phyloP scores from a whole-genome alignment of 2,888 invertebrate species.

The Leptopilina syphax region DNA sequence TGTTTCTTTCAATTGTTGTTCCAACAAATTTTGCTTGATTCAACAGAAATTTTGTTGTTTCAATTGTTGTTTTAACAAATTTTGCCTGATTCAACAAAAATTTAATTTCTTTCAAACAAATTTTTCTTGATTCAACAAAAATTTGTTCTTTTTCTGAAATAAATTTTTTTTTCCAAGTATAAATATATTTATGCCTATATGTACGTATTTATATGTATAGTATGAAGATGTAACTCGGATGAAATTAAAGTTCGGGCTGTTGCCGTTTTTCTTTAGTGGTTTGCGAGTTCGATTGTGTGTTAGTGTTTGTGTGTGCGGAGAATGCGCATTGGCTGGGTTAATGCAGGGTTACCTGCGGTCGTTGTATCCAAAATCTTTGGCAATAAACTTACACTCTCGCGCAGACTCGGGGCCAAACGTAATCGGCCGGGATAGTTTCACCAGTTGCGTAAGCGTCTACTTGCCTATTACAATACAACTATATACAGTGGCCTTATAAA shows the following conservation, averaged over 20 bases:
- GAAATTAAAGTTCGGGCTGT: conserved; percentile 36
- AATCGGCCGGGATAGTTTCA: conserved; percentile 73
- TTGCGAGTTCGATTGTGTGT: too few relatives aligned
- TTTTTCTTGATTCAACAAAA: too few relatives aligned
- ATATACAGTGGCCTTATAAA: conserved; percentile 21
- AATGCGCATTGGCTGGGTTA: conserved; percentile 51
- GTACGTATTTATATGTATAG: background rate
- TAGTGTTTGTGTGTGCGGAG: conserved; percentile 33
- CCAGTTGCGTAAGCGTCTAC: conserved; percentile 70
- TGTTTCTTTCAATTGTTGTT: too few relatives aligned
- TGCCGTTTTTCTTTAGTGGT: conserved; percentile 47
- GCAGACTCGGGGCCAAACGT: conserved; percentile 66
- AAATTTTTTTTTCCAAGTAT: too few relatives aligned
- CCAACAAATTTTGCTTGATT: too few relatives aligned
- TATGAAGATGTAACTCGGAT: background rate
- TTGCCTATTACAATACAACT: conserved; percentile 15
- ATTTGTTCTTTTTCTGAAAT: too few relatives aligned
- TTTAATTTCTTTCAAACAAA: too few relatives aligned
- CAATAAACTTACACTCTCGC: conserved; percentile 75
- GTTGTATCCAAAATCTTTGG: conserved; percentile 77
- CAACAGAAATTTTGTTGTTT: too few relatives aligned
- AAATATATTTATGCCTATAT: background rate
- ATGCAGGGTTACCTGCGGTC: conserved; percentile 74
- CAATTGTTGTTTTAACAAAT: too few relatives aligned
- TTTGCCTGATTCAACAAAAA: too few relatives aligned